phyloP scores from a whole-genome alignment of 1,140 invertebrate genomes.

The Pemphigus obesinymphae region DNA sequence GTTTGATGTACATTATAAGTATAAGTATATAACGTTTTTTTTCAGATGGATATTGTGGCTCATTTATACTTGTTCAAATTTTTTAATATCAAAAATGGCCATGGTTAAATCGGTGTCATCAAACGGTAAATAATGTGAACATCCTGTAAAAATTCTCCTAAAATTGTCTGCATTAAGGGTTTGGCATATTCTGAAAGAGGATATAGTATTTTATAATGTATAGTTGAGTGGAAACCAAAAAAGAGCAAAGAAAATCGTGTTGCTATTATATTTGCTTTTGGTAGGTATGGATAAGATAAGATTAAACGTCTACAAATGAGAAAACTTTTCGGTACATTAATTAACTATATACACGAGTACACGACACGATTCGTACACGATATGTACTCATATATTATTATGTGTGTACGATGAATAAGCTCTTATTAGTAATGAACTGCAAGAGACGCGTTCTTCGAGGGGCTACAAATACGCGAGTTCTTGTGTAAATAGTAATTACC shows the following conservation, averaged over 20 bases:
- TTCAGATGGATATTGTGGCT: too few relatives aligned
- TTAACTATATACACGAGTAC: conserved; percentile 5
- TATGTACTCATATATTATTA: background rate
- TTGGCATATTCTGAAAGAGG: too few relatives aligned
- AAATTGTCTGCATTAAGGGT: too few relatives aligned
- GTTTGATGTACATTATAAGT: too few relatives aligned
- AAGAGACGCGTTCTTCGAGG: background rate
- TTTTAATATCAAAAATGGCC: too few relatives aligned
- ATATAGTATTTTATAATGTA: too few relatives aligned
- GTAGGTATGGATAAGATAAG: background rate
- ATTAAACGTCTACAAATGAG: conserved; percentile 16
- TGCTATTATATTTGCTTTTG: background rate
- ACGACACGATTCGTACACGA: background rate
- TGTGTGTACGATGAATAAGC: background rate
- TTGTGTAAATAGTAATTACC: background rate
- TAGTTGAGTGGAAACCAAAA: background rate
- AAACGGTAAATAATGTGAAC: too few relatives aligned
- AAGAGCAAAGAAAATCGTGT: background rate
- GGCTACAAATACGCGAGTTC: background rate
- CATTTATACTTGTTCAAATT: too few relatives aligned
- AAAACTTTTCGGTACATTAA: conserved; percentile 6
- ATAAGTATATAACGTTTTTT: too few relatives aligned
- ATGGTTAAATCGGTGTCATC: too few relatives aligned
- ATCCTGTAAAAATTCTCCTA: too few relatives aligned
- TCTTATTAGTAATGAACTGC: conserved; percentile 6